Percentiles rank a stretch among this genome's conserved stretches.
Evolutionary conservation across 2,797 vertebrate species (phyloP).

Genomic region (Anniella stebbinsi): DNA sequence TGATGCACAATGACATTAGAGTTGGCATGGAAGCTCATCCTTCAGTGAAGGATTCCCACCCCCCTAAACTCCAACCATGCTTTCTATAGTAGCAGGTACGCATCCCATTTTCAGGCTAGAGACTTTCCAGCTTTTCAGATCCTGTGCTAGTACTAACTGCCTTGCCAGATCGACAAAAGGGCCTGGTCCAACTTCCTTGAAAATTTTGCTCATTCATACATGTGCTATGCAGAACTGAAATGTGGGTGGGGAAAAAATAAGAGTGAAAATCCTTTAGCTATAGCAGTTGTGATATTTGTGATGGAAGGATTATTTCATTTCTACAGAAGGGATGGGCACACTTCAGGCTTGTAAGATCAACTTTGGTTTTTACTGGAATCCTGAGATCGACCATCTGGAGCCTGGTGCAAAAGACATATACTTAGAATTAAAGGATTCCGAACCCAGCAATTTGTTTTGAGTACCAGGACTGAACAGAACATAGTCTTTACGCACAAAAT

Average conservation of each 20-base stretch:
- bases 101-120: not conserved
- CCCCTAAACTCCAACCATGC: constrained; percentile 20
- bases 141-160: not conserved
- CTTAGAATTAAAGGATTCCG: no score
- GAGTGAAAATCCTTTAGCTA: not conserved
- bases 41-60: not conserved
- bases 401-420: no score
- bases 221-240: not conserved
- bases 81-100: not conserved
- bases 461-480: no score
- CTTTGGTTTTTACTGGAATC: no score
- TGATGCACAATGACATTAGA: not conserved
- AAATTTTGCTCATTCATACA: not conserved
- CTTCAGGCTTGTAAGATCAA: no score
- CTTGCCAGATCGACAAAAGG: not conserved
- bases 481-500: no score
- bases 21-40: not conserved
- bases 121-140: not conserved
- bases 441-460: no score
- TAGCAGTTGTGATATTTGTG: not conserved
- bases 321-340: no score
- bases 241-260: not conserved
- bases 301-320: not conserved
- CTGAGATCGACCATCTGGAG: no score
- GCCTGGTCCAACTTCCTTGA: not conserved